A percentile compares a stretch with the other conserved stretches of the same genome.
phyloP scores from a whole-genome alignment of 2,888 invertebrate genomes.

The Agrotis ipsilon region DNA sequence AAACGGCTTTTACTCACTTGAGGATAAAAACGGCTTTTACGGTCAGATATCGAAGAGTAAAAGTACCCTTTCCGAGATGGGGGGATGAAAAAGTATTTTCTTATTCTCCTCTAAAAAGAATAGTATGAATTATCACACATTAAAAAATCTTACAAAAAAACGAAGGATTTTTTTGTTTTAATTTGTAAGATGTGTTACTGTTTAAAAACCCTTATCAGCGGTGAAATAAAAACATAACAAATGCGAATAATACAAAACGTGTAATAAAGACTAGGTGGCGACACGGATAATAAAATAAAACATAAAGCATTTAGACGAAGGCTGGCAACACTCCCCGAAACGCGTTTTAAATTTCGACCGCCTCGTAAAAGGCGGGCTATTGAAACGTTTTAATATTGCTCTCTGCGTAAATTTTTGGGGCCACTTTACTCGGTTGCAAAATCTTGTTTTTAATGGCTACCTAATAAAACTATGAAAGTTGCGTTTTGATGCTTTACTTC shows the following conservation, averaged over 20 bases:
- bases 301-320: conserved; percentile 76
- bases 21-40: no score
- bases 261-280: conserved; percentile 73
- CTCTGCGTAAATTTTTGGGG: conserved; percentile 68
- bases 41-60: no score
- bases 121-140: no score
- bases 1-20: no score
- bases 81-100: no score
- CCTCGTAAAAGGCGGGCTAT: conserved; percentile 77
- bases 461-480: conserved; percentile 57
- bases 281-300: conserved; percentile 75
- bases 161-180: no score
- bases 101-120: no score
- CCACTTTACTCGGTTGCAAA: conserved; percentile 63
- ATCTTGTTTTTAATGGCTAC: conserved; percentile 55
- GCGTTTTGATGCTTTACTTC: conserved; percentile 25
- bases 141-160: conserved; percentile 22
- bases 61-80: no score
- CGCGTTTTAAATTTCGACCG: conserved; percentile 78
- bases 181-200: no score
- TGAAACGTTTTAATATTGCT: conserved; percentile 75
- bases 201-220: conserved; percentile 61
- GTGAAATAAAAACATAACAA: conserved; percentile 57
- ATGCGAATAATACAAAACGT: conserved; percentile 64
- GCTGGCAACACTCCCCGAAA: conserved; percentile 67